Evolutionary conservation across 2,888 invertebrate genomes (phyloP), one percentile per base, ranked within the genome.

Genomic region (Listrodromus nycthemerus): DNA sequence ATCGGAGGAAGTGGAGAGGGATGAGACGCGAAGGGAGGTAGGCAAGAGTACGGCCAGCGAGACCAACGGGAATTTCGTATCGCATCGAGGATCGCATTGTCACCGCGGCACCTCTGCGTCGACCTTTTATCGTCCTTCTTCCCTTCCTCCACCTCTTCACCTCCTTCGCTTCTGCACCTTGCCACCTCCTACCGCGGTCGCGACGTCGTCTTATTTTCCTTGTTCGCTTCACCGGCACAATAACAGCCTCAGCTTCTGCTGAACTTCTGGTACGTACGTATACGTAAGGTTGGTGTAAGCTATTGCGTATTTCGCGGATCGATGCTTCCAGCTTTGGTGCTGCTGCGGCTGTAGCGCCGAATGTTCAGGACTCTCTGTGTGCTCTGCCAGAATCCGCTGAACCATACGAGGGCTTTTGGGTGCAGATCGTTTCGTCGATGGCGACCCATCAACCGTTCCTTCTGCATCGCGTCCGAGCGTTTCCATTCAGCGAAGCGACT

Each of bases 281-380:
- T 50, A 41, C 5, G 86, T 84, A 89, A 89, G 89, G 89, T 85
- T 88, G 88, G 89, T 87, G 85, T 87, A 84, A 83, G 85, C 85
- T 89, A 88, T 86, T 88, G 87, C 87, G 89, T 89, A 89, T 90
- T 90, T 90, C 87, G 90, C 90, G 90, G 90, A 90, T 90, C 90
- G 90, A 91, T 90, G 90, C 89, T 89, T 88, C 87, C 77, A 48
- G 48, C 67, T 61, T 67, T 58, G 61, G 45, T 10, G 66, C 30
- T 10, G 66, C 30, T 30, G 77, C 55, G 61, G 58, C 61, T 55
- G 10, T 41, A 55, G 8, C 41, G 41, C 21, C 41, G 41, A 55
- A 76, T 33, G 74, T 75, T 61, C 16, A 5, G 37, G 33, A 19
- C 19, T 58, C 52, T 52, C 27, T 19, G 19, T 70, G 21, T 13